Conservation (phyloP, 37 sponge, comb jelly and placozoan species). For the Axinella damicornis region DNA sequence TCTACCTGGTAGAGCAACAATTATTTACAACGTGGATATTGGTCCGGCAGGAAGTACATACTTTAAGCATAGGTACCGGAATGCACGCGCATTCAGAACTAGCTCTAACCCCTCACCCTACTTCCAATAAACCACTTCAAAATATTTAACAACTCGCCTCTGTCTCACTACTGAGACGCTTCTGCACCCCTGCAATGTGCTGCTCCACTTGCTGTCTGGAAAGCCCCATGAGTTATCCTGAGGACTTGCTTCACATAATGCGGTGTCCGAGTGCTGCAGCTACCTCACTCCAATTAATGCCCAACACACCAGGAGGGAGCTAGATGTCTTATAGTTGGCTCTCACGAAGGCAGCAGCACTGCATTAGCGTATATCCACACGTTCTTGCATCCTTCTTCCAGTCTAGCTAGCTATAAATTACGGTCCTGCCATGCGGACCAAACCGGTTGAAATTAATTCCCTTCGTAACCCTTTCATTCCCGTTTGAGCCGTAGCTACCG, state of each 20-base stretch:
- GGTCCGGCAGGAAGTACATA: too few species aligned
- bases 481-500: too few species aligned
- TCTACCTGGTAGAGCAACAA: too few species aligned
- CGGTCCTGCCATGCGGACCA: background rate
- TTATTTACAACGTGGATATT: too few species aligned
- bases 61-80: too few species aligned
- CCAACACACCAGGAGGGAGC: too few species aligned
- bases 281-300: background rate
- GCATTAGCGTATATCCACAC: background rate
- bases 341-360: background rate
- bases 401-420: too few species aligned
- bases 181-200: slow-evolving; percentile 58
- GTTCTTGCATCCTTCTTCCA: too few species aligned
- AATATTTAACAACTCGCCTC: slow-evolving; percentile 31
- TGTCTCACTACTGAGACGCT: slow-evolving; percentile 22
- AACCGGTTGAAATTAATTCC: background rate
- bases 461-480: too few species aligned
- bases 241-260: background rate
- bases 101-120: too few species aligned
- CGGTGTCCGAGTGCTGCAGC: background rate
- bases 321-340: background rate
- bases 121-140: too few species aligned
- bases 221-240: slow-evolving; percentile 19
- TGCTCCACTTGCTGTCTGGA: slow-evolving; percentile 64
- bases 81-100: too few species aligned